Percentiles rank a stretch among this genome's conserved stretches.
Evolutionary conservation across 2,888 invertebrate genomes (phyloP).

Genomic region (Toxonevra muliebris): DNA sequence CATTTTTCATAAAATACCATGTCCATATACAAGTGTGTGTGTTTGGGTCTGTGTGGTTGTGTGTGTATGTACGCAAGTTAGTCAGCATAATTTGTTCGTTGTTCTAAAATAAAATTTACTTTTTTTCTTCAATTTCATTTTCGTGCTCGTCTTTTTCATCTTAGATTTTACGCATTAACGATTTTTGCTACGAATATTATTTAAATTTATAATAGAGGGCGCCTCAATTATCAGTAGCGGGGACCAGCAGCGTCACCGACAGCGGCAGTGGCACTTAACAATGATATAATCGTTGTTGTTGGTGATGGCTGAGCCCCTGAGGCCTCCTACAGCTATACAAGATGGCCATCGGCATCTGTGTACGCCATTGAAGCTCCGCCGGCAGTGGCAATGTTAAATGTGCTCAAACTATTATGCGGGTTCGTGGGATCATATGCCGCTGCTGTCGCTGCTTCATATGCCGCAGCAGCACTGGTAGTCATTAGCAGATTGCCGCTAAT

Average conservation of each 20-base stretch:
- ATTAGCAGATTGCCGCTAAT: constrained; percentile 59
- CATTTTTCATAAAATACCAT: neutral
- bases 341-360: constrained; percentile 65
- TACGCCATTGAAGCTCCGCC: constrained; percentile 58
- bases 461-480: constrained; percentile 49
- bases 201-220: too few species aligned
- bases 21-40: neutral
- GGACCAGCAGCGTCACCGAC: constrained; percentile 36
- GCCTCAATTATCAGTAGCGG: constrained; percentile 47
- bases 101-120: neutral
- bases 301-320: constrained; percentile 37
- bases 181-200: too few species aligned
- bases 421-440: constrained; percentile 60
- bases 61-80: neutral
- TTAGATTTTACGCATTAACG: too few species aligned
- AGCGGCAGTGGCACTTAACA: constrained; percentile 22
- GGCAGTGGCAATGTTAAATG: constrained; percentile 53
- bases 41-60: neutral
- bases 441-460: too few species aligned
- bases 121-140: neutral
- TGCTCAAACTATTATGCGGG: constrained; percentile 56
- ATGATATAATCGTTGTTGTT: constrained; percentile 33
- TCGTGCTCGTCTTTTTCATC: neutral
- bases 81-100: neutral
- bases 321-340: constrained; percentile 64